phyloP scores from a whole-genome alignment of 92 coral and sea anemone genomes.

The Isaurus tuberculatus region DNA sequence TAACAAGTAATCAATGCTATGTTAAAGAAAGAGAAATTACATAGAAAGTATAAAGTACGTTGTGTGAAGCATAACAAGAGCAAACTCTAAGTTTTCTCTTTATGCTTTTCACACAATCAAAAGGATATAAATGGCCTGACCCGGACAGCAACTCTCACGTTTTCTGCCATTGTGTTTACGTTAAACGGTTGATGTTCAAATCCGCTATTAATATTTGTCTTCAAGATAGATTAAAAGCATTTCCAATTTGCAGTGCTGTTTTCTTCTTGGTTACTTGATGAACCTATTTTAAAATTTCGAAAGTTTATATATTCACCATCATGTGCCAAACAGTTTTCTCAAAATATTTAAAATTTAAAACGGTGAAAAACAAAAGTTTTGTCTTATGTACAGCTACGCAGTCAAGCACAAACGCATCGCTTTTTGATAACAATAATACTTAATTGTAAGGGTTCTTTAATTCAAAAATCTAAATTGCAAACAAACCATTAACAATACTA shows the following conservation, averaged over 20 bases:
- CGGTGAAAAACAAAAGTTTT: not conserved
- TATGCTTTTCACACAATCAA: not conserved
- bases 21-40: not conserved
- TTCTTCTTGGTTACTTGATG: not conserved
- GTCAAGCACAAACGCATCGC: not conserved
- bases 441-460: not conserved
- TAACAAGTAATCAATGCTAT: not conserved
- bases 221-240: not conserved
- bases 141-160: conserved; percentile 91
- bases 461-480: conserved; percentile 36
- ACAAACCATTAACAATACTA: conserved; percentile 8
- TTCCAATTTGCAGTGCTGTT: not conserved
- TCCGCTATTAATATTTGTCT: not conserved
- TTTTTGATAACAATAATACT: conserved; percentile 2
- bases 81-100: not conserved
- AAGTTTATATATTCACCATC: not conserved
- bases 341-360: not conserved
- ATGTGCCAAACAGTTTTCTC: not conserved
- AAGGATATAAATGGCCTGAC: conserved; percentile 98
- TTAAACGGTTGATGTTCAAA: not conserved
- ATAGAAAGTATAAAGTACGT: not conserved
- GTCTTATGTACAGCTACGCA: not conserved
- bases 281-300: not conserved
- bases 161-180: conserved; percentile 79
- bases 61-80: not conserved